Evolutionary conservation across 1,140 invertebrate species (phyloP).

Genomic region (Heliconius nattereri): DNA sequence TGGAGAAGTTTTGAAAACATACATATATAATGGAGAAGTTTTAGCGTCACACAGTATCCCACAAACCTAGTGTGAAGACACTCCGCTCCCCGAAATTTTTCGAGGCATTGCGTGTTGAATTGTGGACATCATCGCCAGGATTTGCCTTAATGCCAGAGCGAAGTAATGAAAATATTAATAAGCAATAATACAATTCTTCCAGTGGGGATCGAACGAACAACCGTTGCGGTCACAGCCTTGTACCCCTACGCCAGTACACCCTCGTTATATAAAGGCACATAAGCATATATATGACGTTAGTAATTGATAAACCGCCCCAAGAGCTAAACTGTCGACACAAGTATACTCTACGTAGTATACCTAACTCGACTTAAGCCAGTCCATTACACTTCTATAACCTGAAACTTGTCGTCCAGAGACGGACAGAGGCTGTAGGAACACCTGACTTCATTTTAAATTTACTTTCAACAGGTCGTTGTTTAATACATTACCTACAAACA

Average conservation of each 20-base stretch:
- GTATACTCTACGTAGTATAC: neutral
- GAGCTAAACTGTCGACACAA: neutral
- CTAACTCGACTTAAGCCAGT: neutral
- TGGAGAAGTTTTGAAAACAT: neutral
- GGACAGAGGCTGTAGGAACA: neutral
- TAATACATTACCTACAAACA: neutral
- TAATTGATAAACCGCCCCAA: neutral
- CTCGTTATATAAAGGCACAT: too few species aligned
- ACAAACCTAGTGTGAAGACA: too few species aligned
- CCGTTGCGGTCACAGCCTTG: too few species aligned
- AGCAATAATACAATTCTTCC: too few species aligned
- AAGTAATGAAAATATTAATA: too few species aligned
- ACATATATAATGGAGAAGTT: neutral
- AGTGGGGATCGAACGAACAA: too few species aligned
- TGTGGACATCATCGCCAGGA: too few species aligned
- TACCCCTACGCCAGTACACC: too few species aligned
- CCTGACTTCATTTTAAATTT: neutral
- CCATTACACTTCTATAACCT: neutral
- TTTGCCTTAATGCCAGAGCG: too few species aligned
- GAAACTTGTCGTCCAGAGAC: neutral
- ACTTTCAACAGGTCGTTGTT: neutral
- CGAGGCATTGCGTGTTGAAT: too few species aligned
- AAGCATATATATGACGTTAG: neutral
- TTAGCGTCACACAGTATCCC: too few species aligned
- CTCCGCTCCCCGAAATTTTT: too few species aligned